Percentiles rank a stretch among this genome's conserved stretches.
These are phyloP conservation scores for Amphiprion ocellaris DNA, from an alignment of 2,113 vertebrate genomes.

Conservation along the genomic window DNA sequence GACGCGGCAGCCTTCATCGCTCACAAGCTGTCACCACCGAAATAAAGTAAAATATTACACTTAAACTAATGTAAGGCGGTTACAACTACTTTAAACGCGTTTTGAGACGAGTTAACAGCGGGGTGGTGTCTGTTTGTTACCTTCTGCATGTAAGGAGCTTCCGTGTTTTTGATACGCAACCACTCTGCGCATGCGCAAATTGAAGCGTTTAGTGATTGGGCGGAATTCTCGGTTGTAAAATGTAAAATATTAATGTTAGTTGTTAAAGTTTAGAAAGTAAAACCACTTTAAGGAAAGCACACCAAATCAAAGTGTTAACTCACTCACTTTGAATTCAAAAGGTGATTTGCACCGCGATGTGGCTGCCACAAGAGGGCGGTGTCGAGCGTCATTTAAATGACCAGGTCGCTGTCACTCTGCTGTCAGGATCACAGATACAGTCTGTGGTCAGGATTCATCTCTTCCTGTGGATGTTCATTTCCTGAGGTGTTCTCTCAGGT, in stretches of 20 bases:
- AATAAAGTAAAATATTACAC: neutral
- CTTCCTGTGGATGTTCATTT: slow-evolving; percentile 56
- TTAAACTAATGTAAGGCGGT: neutral
- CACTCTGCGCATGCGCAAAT: slow-evolving; percentile 50
- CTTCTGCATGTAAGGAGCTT: slow-evolving; percentile 23
- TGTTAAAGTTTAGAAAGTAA: too few relatives aligned
- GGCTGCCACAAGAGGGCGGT: slow-evolving; percentile 25
- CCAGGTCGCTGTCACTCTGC: neutral
- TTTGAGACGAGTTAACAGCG: neutral
- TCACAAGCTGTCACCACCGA: neutral
- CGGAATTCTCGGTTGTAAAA: neutral
- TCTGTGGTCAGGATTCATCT: slow-evolving; percentile 21
- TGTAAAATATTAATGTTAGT: too few relatives aligned
- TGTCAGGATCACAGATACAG: neutral
- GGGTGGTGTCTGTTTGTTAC: neutral
- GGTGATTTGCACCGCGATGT: neutral
- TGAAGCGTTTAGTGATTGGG: neutral
- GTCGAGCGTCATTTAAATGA: slow-evolving; percentile 8
- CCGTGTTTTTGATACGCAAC: slow-evolving; percentile 45
- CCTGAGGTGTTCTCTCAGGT: slow-evolving; percentile 34
- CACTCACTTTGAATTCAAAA: too few relatives aligned
- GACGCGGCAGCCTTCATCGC: neutral
- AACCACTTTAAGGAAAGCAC: too few relatives aligned
- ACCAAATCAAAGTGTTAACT: too few relatives aligned
- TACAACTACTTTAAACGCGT: neutral